Evolutionary conservation across 2,797 vertebrate species (phyloP), one percentile per base, ranked within the genome.

Genomic region (Microhierax caerulescens): DNA sequence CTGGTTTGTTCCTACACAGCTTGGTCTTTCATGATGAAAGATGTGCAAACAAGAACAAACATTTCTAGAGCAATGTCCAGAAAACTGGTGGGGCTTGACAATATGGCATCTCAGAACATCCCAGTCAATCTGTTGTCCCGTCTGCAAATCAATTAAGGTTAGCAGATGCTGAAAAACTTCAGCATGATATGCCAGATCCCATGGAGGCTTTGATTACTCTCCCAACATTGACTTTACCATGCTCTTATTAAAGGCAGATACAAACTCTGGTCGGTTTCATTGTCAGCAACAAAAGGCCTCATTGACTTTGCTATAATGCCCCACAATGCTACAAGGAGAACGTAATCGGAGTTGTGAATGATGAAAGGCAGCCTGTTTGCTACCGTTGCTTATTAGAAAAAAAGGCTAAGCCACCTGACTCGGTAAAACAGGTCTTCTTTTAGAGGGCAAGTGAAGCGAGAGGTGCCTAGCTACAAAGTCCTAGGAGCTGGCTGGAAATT

Each of bases 91-190:
- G 43, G 34, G 25, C 13, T 78, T 92, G 83, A 82, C 70, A 95
- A 64, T 30, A 69, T 13, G 19, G 74, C 39, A 76, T 70, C 77
- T 88, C 80, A 88, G 63, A 95, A 88, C 60, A 93, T 81, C 65
- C 50, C 54, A 93, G 76, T 43, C 83, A 90, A 88, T 82, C 85
- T 94, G 76, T 63, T 95, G 83, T 77, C 67, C 74, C 13, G 5
- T 53, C 53, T 69, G 43, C 41, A 93, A 92, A 94, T 41, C 90
- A 95, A 69, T 91, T 91, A 91, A 94, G 43, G 51, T 65, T 79
- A 97, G 70, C 90, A 96, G 91, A 92, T 86, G 88, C 73, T 95
- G 77, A 78, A 91, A 88, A 57, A 70, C 54, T 84, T 82, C 5
- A 4, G 23, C 30, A 70, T 0, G 0, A 34, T 63, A 65, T 7